phyloP scores from a whole-genome alignment of 2,113 vertebrate genomes.

The Otolemur garnettii region DNA sequence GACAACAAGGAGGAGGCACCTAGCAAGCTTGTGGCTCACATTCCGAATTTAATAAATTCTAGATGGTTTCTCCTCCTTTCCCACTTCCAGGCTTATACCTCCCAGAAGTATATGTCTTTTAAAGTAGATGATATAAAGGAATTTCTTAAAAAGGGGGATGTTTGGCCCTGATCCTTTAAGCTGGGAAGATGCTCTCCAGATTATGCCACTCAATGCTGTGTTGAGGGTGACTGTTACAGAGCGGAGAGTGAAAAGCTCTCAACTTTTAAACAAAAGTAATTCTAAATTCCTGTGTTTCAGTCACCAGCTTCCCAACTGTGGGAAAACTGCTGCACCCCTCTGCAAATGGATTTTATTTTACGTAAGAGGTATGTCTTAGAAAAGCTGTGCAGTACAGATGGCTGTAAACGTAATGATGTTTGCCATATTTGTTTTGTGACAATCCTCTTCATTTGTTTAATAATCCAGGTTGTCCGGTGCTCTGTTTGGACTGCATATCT shows the following conservation, averaged over 20 bases:
- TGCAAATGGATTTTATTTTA: not conserved
- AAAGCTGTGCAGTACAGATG: not conserved
- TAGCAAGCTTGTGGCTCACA: not conserved
- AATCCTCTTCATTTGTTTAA: not conserved
- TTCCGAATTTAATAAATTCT: not conserved
- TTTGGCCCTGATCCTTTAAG: not conserved
- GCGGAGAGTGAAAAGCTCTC: not conserved
- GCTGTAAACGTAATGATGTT: not conserved
- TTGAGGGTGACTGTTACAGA: not conserved
- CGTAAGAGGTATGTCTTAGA: not conserved
- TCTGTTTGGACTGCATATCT: not conserved
- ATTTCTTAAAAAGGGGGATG: not conserved
- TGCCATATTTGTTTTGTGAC: not conserved
- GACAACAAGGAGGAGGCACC: not conserved
- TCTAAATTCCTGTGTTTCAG: constrained; percentile 19
- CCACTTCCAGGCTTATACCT: not conserved
- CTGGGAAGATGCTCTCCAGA: not conserved
- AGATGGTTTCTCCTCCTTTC: not conserved
- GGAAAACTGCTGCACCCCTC: not conserved
- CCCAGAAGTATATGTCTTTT: not conserved
- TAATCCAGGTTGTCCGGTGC: not conserved
- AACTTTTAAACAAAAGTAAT: not conserved
- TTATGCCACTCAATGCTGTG: not conserved
- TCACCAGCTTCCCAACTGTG: not conserved
- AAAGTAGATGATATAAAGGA: not conserved